Conservation (phyloP, 2,113 vertebrate species). For the mouse (Mus musculus) region GRCm39 chr14:85325001-85325500, state of each 20-base stretch:
- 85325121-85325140: too few species aligned
- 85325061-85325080: too few species aligned
- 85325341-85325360: neutral
- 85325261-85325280: slow-evolving; percentile 39
- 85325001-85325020: too few species aligned
- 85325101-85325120: too few species aligned
- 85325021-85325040: too few species aligned
- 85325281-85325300: neutral
- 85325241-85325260: neutral
- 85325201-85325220: neutral
- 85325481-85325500: neutral
- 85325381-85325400: neutral
- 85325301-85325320: neutral
- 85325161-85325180: slow-evolving; percentile 59
- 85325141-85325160: slow-evolving; percentile 19
- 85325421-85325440: neutral
- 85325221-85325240: neutral
- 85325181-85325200: slow-evolving; percentile 69
- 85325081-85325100: too few species aligned
- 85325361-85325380: neutral
- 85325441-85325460: neutral
- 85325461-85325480: neutral
- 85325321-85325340: neutral
- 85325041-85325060: too few species aligned
- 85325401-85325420: neutral